These are phyloP conservation scores for Sciaenops ocellatus DNA, from an alignment of 2,797 vertebrate species.

Conservation along the genomic window DNA sequence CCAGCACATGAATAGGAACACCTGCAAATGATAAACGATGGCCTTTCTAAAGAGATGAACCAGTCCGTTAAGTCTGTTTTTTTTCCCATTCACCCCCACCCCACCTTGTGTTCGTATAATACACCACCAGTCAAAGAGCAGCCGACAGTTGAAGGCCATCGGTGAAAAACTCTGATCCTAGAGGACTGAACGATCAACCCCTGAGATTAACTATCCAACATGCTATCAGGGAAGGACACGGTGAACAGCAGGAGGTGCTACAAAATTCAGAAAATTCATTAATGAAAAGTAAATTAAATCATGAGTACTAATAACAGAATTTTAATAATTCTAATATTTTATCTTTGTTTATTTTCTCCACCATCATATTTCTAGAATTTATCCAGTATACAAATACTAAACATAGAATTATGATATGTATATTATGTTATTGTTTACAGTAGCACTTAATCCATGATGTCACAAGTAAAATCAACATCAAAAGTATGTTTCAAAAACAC, in stretches of 20 bases:
- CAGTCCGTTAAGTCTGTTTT: slow-evolving; percentile 9
- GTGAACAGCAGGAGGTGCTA: slow-evolving; percentile 51
- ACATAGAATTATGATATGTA: slow-evolving; percentile 57
- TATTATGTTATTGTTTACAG: slow-evolving; percentile 26
- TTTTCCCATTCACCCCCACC: neutral
- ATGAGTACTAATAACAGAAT: neutral
- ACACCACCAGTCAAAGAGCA: slow-evolving; percentile 37
- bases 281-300: slow-evolving; percentile 21
- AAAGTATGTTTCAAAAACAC: slow-evolving; percentile 39
- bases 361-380: slow-evolving; percentile 37
- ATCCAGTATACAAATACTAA: slow-evolving; percentile 60
- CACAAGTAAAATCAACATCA: slow-evolving; percentile 49
- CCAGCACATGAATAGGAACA: slow-evolving; percentile 33
- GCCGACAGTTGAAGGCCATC: slow-evolving; percentile 38
- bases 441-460: slow-evolving; percentile 37
- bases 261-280: slow-evolving; percentile 24
- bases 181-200: slow-evolving; percentile 57
- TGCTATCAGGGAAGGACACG: slow-evolving; percentile 40
- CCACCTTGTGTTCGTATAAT: neutral
- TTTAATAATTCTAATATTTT: slow-evolving; percentile 29
- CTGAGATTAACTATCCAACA: slow-evolving; percentile 66
- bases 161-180: slow-evolving; percentile 46
- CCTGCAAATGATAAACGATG: slow-evolving; percentile 55
- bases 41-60: slow-evolving; percentile 54
- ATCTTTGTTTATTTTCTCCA: slow-evolving; percentile 1